Base-by-base conservation (phyloP, 2,888 invertebrate genomes). In the Oligia fasciuncula region DNA sequence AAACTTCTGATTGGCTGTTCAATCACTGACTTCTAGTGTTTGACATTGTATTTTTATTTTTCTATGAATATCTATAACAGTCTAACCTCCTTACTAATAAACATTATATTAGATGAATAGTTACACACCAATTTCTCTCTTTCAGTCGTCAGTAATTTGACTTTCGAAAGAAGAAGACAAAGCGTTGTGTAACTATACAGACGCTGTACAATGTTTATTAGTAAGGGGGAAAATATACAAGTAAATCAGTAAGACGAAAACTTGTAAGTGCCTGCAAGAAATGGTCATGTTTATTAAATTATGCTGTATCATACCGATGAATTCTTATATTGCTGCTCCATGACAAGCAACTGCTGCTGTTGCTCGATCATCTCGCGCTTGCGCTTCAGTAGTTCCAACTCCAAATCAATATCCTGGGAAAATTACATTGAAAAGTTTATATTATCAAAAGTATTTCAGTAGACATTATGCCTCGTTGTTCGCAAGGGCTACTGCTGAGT, bases 291-390 rank as follows among this genome's bases (percentile, higher is more conserved):
- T 46, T 63, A 68, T 54, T 23, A 14, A 49, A 73, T 69, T 67
- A 11, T 76, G 57, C 8, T 68, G 71, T 51, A 43, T 82, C 91
- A 87, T 91, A 91, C 91, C 88, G 90, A 84, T 73, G 87, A 80
- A 71, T 60, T 57, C 72, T 88, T 85, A 68, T 71, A 80, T 29
- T 88, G 76, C 57, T 93, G 86, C 77, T 81, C 86, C 86, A 86
- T 84, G 14, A 65, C 79, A 19, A 86, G 81, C 70, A 93, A 88
- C n/a, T 93, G 88, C 74, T 95, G 95, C 76, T 96, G 94, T 54
- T 94, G 92, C 80, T 96, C 94, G 40, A 96, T 92, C 87, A 95
- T 93, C 81, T 95, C 93, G 2, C 96, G 90, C 87, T 96, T 96
- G 43, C 95, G 94, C 80, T 95, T 94, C 49, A 96, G 85, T 6